phyloP scores from a whole-genome alignment of 2,797 vertebrate genomes.

The Pseudochirops corinnae region DNA sequence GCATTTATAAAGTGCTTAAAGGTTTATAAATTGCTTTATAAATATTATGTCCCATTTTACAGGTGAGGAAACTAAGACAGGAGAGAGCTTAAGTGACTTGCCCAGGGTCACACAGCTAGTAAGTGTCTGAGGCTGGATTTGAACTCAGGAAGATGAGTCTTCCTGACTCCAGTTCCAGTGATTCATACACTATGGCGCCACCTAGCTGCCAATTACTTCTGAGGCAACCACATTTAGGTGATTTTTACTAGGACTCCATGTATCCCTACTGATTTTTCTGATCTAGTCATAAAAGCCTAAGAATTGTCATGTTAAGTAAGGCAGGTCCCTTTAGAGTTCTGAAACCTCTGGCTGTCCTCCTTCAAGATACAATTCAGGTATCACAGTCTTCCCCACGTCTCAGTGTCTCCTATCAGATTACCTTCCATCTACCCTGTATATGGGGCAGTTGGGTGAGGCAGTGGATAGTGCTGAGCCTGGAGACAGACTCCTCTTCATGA shows the following conservation, averaged over 20 bases:
- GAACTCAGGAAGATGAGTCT: neutral
- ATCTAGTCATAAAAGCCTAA: neutral
- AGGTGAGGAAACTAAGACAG: neutral
- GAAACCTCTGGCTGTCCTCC: neutral
- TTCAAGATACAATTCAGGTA: neutral
- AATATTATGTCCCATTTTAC: neutral
- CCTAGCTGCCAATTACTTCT: neutral
- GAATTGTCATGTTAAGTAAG: neutral
- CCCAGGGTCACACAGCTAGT: neutral
- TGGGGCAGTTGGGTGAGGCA: neutral
- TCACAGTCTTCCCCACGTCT: no score
- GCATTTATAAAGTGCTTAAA: neutral
- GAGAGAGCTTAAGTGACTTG: neutral
- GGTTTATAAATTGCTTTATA: neutral
- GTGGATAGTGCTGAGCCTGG: neutral
- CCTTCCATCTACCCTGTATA: neutral
- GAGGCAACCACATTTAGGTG: neutral
- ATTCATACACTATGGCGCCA: accelerated
- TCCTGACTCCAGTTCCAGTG: neutral
- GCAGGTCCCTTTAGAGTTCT: neutral
- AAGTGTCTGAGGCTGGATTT: neutral
- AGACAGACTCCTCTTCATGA: neutral
- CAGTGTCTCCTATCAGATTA: neutral
- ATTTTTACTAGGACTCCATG: neutral
- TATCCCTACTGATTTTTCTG: neutral